Base-by-base conservation (phyloP, 2,888 invertebrate genomes). In the Ochropacha duplaris region DNA sequence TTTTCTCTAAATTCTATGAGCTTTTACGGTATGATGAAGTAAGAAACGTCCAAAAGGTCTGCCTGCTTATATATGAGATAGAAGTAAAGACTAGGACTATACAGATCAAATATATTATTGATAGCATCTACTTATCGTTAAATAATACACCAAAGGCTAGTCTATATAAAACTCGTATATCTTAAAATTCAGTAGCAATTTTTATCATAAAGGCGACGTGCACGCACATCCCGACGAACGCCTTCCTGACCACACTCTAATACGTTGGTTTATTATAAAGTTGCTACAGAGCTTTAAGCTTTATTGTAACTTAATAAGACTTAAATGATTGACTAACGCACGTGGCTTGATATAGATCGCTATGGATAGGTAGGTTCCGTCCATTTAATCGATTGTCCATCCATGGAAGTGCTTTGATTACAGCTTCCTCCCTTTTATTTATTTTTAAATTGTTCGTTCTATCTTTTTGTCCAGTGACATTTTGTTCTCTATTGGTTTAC, bases 361-460 rank as follows among this genome's bases (percentile, higher is more conserved):
- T 70, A 50, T 60, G 58, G 51, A 69, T 78, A 73, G 64, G 70
- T 76, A 78, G 71, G 68, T 66, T 71, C 72, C 71, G 70, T 74
- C 78, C 78, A 83, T 85, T 83, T 83, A 86, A 88, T 87, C 85
- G 87, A 88, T 89, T 88, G 89, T 84, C 86, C 86, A 84, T 79
- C 83, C 85, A 70, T 83, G 86, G 81, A 88, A 84, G 78, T 84
- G 83, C 89, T 86, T 87, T 91, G 84, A 90, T 90, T 87, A 80
- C 78, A 78, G 85, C 84, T 89, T 90, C 90, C 90, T 87, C 82
- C 78, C 83, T 74, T 86, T 81, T 85, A 85, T 88, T 82, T 86
- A 87, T 87, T 86, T 88, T 84, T 84, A 86, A 86, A 86, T 80
- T 81, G 79, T 79, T 70, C 70, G 74, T 74, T 70, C 71, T 69